These are phyloP conservation scores for Florisuga fusca DNA, from an alignment of 2,797 vertebrate species.

Conservation along the genomic window DNA sequence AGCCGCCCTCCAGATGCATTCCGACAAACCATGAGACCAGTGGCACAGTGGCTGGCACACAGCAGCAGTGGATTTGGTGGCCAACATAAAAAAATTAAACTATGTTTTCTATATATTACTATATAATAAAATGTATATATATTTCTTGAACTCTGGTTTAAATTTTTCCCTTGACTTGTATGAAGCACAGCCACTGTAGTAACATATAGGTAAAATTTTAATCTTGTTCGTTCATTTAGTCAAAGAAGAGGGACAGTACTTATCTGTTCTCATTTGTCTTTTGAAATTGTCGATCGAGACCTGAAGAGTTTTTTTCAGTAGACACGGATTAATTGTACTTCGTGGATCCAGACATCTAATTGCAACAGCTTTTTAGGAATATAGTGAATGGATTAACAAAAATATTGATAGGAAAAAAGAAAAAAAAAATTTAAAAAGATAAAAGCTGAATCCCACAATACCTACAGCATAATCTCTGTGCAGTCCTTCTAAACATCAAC, in stretches of 20 bases:
- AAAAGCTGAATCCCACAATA: background rate
- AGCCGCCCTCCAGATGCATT: background rate
- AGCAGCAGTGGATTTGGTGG: background rate
- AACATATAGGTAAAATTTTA: background rate
- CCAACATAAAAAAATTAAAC: background rate
- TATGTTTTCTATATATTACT: background rate
- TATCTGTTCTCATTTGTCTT: background rate
- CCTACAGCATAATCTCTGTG: background rate
- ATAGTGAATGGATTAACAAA: background rate
- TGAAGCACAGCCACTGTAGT: background rate
- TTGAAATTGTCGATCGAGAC: background rate
- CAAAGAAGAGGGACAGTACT: background rate
- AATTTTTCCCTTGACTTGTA: background rate
- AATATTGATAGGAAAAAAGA: background rate
- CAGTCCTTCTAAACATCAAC: background rate
- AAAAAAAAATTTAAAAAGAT: background rate
- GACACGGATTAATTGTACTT: background rate
- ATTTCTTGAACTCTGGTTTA: background rate
- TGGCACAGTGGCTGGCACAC: background rate
- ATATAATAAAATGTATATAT: too few relatives aligned
- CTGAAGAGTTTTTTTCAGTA: too few relatives aligned
- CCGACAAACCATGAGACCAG: fast-evolving
- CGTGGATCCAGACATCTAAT: background rate
- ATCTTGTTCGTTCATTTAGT: background rate
- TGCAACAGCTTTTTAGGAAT: background rate